Percentiles rank a stretch among this genome's conserved stretches.
phyloP scores from a whole-genome alignment of 2,888 invertebrate species.

The Brachylomia viminalis region DNA sequence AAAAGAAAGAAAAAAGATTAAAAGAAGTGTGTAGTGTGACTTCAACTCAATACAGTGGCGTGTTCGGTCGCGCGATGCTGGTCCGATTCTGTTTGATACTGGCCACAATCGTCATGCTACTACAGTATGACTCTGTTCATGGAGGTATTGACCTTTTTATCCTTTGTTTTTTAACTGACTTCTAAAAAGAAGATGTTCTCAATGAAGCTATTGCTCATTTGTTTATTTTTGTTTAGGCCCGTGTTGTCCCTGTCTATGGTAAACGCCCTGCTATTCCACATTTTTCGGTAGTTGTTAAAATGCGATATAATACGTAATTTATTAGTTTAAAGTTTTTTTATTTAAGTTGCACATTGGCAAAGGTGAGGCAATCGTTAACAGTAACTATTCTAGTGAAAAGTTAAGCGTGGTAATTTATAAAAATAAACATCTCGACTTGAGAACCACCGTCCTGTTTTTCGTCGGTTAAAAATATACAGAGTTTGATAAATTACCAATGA shows the following conservation, averaged over 20 bases:
- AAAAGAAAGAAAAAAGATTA: not conserved
- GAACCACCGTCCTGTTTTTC: too few species aligned
- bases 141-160: constrained; percentile 61
- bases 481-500: too few species aligned
- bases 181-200: not conserved
- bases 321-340: not conserved
- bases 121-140: constrained; percentile 67
- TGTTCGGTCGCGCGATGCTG: constrained; percentile 66
- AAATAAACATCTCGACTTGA: too few species aligned
- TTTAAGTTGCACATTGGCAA: not conserved
- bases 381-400: not conserved
- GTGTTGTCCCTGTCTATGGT: not conserved
- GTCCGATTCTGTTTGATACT: constrained; percentile 66
- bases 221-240: not conserved
- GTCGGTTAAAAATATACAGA: too few species aligned
- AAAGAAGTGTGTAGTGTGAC: constrained; percentile 34
- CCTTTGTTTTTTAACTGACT: constrained; percentile 3
- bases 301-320: too few species aligned
- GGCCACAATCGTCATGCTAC: constrained; percentile 60
- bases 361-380: too few species aligned
- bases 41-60: constrained; percentile 40
- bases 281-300: too few species aligned
- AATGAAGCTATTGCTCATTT: not conserved
- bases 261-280: not conserved
- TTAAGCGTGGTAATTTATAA: too few species aligned